Evolutionary conservation across 2,888 invertebrate species (phyloP).

Genomic region (Eubasilissa splendida): DNA sequence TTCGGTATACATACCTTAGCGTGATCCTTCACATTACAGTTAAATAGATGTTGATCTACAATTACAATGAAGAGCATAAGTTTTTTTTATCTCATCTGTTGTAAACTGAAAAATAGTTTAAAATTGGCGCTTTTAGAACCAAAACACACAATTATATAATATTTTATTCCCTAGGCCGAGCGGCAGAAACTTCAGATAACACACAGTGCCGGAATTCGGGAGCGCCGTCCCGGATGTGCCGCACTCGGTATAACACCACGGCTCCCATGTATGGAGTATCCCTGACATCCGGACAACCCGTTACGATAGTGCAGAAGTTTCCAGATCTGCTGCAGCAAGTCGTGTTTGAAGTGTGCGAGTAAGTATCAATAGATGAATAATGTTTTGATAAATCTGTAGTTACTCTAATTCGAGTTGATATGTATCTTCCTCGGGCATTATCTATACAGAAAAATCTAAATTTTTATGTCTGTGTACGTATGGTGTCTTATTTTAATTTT

Average conservation of each 20-base stretch:
- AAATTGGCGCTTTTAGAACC: not conserved
- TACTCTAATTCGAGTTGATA: no score
- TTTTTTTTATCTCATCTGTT: no score
- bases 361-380: constrained; percentile 66
- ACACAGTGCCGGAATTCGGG: constrained; percentile 70
- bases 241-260: constrained; percentile 92
- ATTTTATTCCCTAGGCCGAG: constrained; percentile 61
- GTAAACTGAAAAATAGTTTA: no score
- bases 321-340: constrained; percentile 94
- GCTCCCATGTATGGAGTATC: constrained; percentile 97
- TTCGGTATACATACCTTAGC: no score
- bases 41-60: no score
- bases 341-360: constrained; percentile 94
- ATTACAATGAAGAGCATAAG: no score
- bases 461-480: not conserved
- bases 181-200: constrained; percentile 66
- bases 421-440: no score
- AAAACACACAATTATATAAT: constrained; percentile 55
- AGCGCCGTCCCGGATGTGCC: constrained; percentile 85
- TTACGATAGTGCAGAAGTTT: constrained; percentile 95
- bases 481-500: not conserved
- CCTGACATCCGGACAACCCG: constrained; percentile 91
- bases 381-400: no score
- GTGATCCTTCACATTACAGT: no score
- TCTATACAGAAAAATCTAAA: no score